A percentile compares a stretch with the other conserved stretches of the same genome.
Evolutionary conservation across 2,888 invertebrate genomes (phyloP).

Genomic region (Zaprionus bogoriensis): DNA sequence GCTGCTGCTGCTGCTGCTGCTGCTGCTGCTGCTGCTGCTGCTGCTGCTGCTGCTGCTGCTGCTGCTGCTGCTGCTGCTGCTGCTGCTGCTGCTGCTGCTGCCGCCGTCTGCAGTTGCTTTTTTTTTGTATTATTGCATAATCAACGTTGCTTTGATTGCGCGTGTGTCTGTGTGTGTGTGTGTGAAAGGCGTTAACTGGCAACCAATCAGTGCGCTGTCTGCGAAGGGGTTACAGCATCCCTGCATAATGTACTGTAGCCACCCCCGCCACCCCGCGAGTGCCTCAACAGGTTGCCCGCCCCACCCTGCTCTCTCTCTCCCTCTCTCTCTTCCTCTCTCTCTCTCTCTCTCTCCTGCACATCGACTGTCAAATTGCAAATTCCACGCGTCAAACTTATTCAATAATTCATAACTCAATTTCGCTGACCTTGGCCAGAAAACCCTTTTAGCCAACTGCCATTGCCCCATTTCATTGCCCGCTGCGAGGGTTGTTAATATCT

Average conservation of each 20-base stretch:
- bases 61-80: conserved; percentile 24
- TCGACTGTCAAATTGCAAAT: conserved; percentile 56
- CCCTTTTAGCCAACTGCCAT: conserved; percentile 25
- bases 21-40: conserved; percentile 6
- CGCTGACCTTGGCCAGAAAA: conserved; percentile 54
- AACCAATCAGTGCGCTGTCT: conserved; percentile 39
- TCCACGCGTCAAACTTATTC: conserved; percentile 58
- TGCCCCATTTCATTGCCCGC: conserved; percentile 21
- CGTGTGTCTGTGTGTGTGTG: conserved; percentile 3
- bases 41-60: conserved; percentile 24
- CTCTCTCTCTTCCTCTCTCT: background rate
- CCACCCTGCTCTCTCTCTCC: background rate
- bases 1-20: conserved; percentile 19
- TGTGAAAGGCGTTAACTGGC: conserved; percentile 32
- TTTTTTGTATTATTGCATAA: conserved; percentile 51
- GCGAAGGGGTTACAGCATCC: conserved; percentile 1
- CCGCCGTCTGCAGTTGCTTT: conserved; percentile 27
- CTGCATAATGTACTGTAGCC: conserved; percentile 51
- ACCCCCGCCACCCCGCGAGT: background rate
- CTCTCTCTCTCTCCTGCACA: conserved; percentile 16
- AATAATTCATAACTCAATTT: conserved; percentile 70
- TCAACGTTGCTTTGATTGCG: conserved; percentile 59
- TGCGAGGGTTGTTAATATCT: conserved; percentile 69
- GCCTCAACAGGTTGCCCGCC: conserved; percentile 48
- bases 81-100: background rate